These are phyloP conservation scores for Serilophus lunatus DNA, from an alignment of 2,113 vertebrate genomes.

Conservation along the genomic window DNA sequence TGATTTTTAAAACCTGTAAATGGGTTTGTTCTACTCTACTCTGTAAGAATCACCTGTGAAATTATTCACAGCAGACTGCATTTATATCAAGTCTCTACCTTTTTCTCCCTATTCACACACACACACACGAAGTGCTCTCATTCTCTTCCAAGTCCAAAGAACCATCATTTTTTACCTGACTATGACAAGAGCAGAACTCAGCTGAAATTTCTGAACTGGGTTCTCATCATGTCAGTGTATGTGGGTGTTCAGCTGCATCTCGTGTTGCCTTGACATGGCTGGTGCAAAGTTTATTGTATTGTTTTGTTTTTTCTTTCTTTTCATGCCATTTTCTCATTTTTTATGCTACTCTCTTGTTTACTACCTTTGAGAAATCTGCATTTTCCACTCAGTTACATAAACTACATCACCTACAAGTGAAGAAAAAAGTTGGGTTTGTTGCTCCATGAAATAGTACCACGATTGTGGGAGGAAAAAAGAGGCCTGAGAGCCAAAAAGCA, in stretches of 20 bases:
- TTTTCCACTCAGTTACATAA: not conserved
- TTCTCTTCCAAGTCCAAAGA: not conserved
- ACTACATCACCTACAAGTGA: not conserved
- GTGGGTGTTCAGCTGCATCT: not conserved
- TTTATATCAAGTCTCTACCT: not conserved
- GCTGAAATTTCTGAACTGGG: not conserved
- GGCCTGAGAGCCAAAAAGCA: not conserved
- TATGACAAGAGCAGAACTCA: not conserved
- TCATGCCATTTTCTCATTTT: not conserved
- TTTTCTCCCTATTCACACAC: not conserved
- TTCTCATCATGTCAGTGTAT: not conserved
- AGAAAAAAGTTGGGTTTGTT: not conserved
- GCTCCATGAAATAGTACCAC: not conserved
- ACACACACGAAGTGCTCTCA: not conserved
- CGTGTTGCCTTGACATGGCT: not conserved
- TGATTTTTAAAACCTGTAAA: not conserved
- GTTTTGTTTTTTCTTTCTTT: not conserved
- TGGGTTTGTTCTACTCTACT: not conserved
- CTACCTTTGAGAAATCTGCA: not conserved
- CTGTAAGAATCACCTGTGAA: not conserved
- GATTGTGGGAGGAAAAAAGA: not conserved
- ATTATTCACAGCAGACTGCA: not conserved
- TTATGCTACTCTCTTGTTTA: not conserved
- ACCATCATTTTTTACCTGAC: not conserved
- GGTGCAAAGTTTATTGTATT: not conserved